These are phyloP conservation scores for Dissostichus mawsoni DNA, from an alignment of 2,113 vertebrate genomes.

Conservation along the genomic window DNA sequence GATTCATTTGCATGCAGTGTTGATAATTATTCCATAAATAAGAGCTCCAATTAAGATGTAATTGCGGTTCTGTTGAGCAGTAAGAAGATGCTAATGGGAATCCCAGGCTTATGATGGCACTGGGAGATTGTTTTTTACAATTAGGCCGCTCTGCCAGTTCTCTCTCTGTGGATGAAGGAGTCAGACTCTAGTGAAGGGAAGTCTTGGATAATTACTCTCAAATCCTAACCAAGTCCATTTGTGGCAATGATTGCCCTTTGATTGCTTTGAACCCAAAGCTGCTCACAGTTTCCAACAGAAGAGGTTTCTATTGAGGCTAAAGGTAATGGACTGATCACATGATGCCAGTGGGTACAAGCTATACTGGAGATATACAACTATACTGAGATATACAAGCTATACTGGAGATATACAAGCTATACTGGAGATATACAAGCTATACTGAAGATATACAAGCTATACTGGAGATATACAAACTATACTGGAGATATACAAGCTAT, in stretches of 20 bases:
- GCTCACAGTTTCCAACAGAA: slow-evolving; percentile 9
- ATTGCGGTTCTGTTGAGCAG: slow-evolving; percentile 59
- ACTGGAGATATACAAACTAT: no score
- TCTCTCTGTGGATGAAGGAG: slow-evolving; percentile 37
- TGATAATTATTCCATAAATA: slow-evolving; percentile 61
- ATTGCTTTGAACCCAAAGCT: slow-evolving; percentile 34
- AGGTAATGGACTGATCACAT: no score
- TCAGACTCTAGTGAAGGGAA: slow-evolving; percentile 32
- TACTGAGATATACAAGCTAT: no score
- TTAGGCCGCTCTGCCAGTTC: slow-evolving; percentile 20
- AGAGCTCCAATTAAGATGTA: slow-evolving; percentile 60
- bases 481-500: no score
- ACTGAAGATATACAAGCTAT: no score
- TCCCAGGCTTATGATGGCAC: slow-evolving; percentile 43
- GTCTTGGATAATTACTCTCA: slow-evolving; percentile 60
- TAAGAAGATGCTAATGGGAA: slow-evolving; percentile 71
- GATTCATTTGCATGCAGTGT: slow-evolving; percentile 20
- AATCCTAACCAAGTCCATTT: slow-evolving; percentile 48
- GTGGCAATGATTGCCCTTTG: slow-evolving; percentile 38
- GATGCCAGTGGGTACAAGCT: no score
- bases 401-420: no score
- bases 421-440: no score
- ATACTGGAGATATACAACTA: no score
- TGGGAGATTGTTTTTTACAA: slow-evolving; percentile 61
- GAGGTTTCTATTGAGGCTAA: no score